Evolutionary conservation across 2,113 vertebrate species (phyloP).

Genomic region (Tapirus terrestris): DNA sequence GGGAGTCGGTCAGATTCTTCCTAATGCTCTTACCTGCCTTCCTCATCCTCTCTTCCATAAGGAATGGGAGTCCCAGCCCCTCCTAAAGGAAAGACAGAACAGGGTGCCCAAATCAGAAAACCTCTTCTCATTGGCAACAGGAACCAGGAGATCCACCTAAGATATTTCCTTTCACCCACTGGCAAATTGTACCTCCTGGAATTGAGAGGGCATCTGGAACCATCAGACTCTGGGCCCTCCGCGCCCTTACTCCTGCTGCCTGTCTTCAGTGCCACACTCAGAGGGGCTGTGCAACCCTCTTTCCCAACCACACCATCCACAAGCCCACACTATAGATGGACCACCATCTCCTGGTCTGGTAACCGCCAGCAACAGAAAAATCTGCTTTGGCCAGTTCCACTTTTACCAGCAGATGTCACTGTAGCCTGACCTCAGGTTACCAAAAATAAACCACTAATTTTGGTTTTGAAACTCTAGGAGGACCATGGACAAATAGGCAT

Average conservation of each 20-base stretch:
- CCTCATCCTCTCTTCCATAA: neutral
- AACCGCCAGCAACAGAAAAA: slow-evolving; percentile 62
- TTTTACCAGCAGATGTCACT: slow-evolving; percentile 78
- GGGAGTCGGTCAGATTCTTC: neutral
- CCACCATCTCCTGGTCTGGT: neutral
- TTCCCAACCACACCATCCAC: neutral
- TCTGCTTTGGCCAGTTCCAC: slow-evolving; percentile 39
- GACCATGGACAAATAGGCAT: neutral
- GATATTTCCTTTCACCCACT: neutral
- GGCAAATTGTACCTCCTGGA: slow-evolving; percentile 11
- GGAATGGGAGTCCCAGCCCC: neutral
- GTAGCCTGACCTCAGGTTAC: slow-evolving; percentile 65
- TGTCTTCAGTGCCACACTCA: neutral
- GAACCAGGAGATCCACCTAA: neutral
- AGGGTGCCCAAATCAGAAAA: neutral
- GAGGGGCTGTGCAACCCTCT: neutral
- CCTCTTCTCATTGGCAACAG: neutral
- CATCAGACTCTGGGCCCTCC: neutral
- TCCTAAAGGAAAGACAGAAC: neutral
- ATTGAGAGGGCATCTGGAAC: neutral
- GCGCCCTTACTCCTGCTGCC: neutral
- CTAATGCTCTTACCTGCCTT: neutral
- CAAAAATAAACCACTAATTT: slow-evolving; percentile 53
- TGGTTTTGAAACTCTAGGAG: slow-evolving; percentile 20
- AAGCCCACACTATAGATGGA: neutral